A percentile compares a stretch with the other conserved stretches of the same genome.
These are phyloP conservation scores for Steatocranus sp. DNA, from an alignment of 2,797 vertebrate species.

Conservation along the genomic window DNA sequence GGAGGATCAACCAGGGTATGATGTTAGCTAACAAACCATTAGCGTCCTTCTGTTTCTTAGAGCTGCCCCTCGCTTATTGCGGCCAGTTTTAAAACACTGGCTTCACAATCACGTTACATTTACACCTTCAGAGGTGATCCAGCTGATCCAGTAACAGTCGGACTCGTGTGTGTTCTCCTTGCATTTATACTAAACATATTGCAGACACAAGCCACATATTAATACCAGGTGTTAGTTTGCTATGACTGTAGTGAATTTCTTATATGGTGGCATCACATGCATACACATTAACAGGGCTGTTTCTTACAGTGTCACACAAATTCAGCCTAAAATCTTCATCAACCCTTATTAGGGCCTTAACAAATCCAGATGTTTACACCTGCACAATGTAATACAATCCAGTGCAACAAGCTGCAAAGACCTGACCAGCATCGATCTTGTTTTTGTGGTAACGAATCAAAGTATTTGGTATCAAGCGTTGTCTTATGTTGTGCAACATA, in stretches of 20 bases:
- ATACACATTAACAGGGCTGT: not conserved
- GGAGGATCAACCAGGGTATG: not conserved
- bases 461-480: not conserved
- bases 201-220: not conserved
- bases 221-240: not conserved
- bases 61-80: fast-evolving
- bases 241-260: not conserved
- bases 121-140: not conserved
- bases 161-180: not conserved
- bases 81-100: not conserved
- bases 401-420: not conserved
- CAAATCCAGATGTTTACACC: not conserved
- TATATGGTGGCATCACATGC: not conserved
- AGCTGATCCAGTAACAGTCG: not conserved
- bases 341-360: not conserved
- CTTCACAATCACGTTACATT: not conserved
- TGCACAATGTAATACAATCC: not conserved
- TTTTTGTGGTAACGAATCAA: not conserved
- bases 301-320: not conserved
- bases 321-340: not conserved
- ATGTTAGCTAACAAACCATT: not conserved
- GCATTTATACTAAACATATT: not conserved
- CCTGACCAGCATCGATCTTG: fast-evolving
- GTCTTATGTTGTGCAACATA: not conserved
- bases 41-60: not conserved